A percentile compares a stretch with the other conserved stretches of the same genome.
These are phyloP conservation scores for Leucophenga maculata DNA, from an alignment of 2,888 invertebrate species.

Conservation along the genomic window DNA sequence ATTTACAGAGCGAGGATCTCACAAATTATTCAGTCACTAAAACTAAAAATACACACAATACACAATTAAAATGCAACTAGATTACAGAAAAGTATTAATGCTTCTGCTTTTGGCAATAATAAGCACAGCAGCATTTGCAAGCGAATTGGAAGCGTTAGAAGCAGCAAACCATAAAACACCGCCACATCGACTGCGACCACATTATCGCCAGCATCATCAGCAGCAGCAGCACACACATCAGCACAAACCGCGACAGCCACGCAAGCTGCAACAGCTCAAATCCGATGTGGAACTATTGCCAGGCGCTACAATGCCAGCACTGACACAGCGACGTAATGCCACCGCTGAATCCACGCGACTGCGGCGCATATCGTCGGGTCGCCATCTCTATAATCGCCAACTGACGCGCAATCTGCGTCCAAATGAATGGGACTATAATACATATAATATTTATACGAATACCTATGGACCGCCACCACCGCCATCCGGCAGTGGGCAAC, in stretches of 20 bases:
- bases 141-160: conserved; percentile 9
- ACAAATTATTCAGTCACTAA: conserved; percentile 13
- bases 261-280: conserved; percentile 40
- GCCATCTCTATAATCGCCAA: conserved; percentile 56
- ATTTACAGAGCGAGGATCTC: conserved; percentile 21
- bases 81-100: conserved; percentile 31
- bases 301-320: conserved; percentile 44
- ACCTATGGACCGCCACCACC: conserved; percentile 58
- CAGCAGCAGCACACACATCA: conserved; percentile 39
- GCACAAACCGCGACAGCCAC: conserved; percentile 29
- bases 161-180: conserved; percentile 43
- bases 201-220: conserved; percentile 44
- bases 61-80: conserved; percentile 29
- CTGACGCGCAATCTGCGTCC: conserved; percentile 51
- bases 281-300: conserved; percentile 58
- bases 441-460: conserved; percentile 64
- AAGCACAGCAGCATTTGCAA: not conserved
- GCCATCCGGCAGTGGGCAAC: conserved; percentile 27
- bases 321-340: conserved; percentile 10
- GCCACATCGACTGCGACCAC: conserved; percentile 32
- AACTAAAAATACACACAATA: not conserved
- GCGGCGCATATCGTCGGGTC: conserved; percentile 46
- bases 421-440: conserved; percentile 63
- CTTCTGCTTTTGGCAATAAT: conserved; percentile 38
- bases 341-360: conserved; percentile 48